phyloP scores from a whole-genome alignment of 2,113 vertebrate genomes.

The Rhadina sibilatrix region DNA sequence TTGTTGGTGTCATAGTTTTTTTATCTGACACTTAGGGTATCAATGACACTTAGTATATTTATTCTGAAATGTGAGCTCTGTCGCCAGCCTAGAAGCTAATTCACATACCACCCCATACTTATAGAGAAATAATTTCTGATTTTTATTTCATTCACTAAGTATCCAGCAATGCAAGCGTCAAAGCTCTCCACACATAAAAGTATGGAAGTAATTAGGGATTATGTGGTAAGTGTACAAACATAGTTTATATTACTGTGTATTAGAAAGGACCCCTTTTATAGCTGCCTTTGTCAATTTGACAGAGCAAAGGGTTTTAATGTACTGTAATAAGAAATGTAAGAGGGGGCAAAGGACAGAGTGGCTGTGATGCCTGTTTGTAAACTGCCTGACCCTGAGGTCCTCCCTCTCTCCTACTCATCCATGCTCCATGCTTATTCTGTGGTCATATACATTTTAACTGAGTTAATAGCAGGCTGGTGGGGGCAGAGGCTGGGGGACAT shows the following conservation, averaged over 20 bases:
- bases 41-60: slow-evolving; percentile 76
- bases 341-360: slow-evolving; percentile 60
- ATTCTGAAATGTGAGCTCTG: slow-evolving; percentile 65
- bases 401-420: slow-evolving; percentile 3
- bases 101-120: slow-evolving; percentile 39
- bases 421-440: background rate
- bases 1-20: slow-evolving; percentile 75
- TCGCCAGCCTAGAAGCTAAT: slow-evolving; percentile 55
- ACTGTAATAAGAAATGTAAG: slow-evolving; percentile 62
- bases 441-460: background rate
- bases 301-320: slow-evolving; percentile 69
- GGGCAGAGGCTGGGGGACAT: background rate
- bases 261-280: slow-evolving; percentile 64
- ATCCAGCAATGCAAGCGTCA: slow-evolving; percentile 61
- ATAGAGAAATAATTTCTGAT: slow-evolving; percentile 55
- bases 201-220: slow-evolving; percentile 73
- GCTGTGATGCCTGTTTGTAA: slow-evolving; percentile 48
- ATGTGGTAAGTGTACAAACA: slow-evolving; percentile 68
- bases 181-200: slow-evolving; percentile 70
- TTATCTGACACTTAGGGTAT: slow-evolving; percentile 72
- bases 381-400: slow-evolving; percentile 30
- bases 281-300: slow-evolving; percentile 62
- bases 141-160: slow-evolving; percentile 64
- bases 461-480: background rate
- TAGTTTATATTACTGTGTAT: slow-evolving; percentile 57